Conservation (phyloP, 2,113 vertebrate species). For the Nycticorax nycticorax region DNA sequence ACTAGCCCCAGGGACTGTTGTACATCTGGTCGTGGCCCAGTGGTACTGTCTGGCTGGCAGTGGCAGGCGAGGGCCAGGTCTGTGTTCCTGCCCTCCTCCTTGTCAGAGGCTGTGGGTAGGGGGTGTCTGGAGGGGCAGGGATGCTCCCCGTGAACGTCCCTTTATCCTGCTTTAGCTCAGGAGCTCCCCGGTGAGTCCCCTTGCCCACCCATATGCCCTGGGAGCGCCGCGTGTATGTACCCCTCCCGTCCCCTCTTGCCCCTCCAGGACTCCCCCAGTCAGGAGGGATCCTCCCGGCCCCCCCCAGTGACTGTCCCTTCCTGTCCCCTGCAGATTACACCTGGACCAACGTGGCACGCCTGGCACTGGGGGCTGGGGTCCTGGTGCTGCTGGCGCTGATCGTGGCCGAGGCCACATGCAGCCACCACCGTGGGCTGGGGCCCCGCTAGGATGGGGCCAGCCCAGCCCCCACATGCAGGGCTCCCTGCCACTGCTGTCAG, state of each 20-base stretch:
- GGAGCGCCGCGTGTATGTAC: background rate
- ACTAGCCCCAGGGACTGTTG: background rate
- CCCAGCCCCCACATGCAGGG: rapidly evolving
- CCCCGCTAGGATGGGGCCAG: background rate
- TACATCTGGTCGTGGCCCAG: rapidly evolving
- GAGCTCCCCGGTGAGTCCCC: background rate
- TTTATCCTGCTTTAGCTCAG: background rate
- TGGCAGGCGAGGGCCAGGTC: background rate
- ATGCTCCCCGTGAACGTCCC: background rate
- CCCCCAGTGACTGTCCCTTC: background rate
- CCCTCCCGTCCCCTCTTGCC: background rate
- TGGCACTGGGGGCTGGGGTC: background rate
- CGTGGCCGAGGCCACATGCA: background rate
- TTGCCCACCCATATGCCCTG: background rate
- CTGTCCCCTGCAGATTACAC: background rate
- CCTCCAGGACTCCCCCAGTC: background rate
- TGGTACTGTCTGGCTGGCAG: background rate
- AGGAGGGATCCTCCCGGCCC: background rate
- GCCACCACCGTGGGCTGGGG: background rate
- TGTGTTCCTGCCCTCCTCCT: background rate
- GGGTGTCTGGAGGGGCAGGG: background rate
- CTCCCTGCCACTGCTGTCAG: background rate
- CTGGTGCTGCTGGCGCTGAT: background rate
- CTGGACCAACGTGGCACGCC: background rate
- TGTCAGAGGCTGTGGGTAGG: background rate